Percentiles rank a stretch among this genome's conserved stretches.
phyloP scores from a whole-genome alignment of 2,888 invertebrate species.

The Geotrupes spiniger region DNA sequence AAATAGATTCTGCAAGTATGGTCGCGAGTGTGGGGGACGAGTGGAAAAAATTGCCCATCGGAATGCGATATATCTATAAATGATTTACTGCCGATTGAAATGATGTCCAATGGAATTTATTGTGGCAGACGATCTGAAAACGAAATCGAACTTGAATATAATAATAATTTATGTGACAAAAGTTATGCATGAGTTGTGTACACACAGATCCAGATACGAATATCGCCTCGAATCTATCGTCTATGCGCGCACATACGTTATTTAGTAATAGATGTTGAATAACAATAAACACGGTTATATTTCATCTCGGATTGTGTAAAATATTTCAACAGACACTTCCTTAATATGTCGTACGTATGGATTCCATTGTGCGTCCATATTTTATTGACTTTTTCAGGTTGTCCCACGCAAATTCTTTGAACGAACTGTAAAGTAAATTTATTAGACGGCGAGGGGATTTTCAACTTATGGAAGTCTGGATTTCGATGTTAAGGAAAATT shows the following conservation, averaged over 20 bases:
- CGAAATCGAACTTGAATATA: conserved; percentile 3
- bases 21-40: background rate
- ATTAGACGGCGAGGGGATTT: too few species aligned
- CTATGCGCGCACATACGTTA: too few species aligned
- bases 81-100: conserved; percentile 1
- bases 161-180: conserved; percentile 13
- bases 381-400: too few species aligned
- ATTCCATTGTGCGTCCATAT: too few species aligned
- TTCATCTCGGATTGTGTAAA: conserved; percentile 1
- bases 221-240: conserved; percentile 4
- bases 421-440: too few species aligned
- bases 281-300: conserved; percentile 1
- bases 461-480: too few species aligned
- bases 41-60: background rate
- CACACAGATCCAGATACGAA: conserved; percentile 5
- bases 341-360: background rate
- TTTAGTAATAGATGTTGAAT: background rate
- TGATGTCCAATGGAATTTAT: conserved; percentile 4
- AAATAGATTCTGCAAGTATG: background rate
- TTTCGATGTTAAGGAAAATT: too few species aligned
- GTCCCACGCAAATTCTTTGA: too few species aligned
- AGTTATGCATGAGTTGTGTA: conserved; percentile 12
- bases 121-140: conserved; percentile 5
- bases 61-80: conserved; percentile 5
- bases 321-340: background rate